A percentile compares a stretch with the other conserved stretches of the same genome.
Evolutionary conservation across 1,140 invertebrate species (phyloP).

Genomic region (Rhagoletis pomonella): DNA sequence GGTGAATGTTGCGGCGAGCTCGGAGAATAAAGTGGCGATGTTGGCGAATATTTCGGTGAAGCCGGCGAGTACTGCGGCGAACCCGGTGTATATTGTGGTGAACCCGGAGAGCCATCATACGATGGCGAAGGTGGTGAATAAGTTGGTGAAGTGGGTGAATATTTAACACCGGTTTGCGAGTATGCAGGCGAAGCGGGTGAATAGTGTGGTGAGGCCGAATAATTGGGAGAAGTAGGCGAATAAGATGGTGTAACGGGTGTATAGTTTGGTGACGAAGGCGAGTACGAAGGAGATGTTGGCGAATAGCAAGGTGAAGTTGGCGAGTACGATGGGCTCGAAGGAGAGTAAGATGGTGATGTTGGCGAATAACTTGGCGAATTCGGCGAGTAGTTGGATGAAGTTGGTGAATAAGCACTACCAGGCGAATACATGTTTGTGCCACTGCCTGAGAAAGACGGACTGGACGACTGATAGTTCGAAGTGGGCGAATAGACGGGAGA

Average conservation of each 20-base stretch:
- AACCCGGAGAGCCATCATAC: constrained; percentile 81
- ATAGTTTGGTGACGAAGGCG: constrained; percentile 81
- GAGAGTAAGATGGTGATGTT: constrained; percentile 87
- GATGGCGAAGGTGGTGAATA: constrained; percentile 86
- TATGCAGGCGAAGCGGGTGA: constrained; percentile 87
- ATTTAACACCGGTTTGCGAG: constrained; percentile 86
- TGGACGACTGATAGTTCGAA: constrained; percentile 81
- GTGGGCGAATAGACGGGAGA: constrained; percentile 84
- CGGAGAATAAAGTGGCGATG: constrained; percentile 86
- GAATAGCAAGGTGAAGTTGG: constrained; percentile 84
- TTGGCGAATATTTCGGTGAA: constrained; percentile 89
- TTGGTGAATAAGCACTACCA: constrained; percentile 87
- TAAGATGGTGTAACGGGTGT: constrained; percentile 80
- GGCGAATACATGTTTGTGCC: constrained; percentile 85
- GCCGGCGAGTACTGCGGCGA: constrained; percentile 85
- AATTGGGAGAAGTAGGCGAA: constrained; percentile 81
- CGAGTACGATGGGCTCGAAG: constrained; percentile 88
- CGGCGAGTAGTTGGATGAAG: constrained; percentile 87
- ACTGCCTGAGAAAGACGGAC: constrained; percentile 82
- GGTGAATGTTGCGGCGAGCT: constrained; percentile 75
- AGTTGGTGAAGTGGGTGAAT: constrained; percentile 83
- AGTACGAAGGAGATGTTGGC: constrained; percentile 81
- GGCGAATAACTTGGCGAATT: constrained; percentile 89
- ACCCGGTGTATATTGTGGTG: constrained; percentile 81
- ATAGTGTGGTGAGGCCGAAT: constrained; percentile 86